Conservation (phyloP, 2,113 vertebrate genomes). For the Melanerpes aurifrons region DNA sequence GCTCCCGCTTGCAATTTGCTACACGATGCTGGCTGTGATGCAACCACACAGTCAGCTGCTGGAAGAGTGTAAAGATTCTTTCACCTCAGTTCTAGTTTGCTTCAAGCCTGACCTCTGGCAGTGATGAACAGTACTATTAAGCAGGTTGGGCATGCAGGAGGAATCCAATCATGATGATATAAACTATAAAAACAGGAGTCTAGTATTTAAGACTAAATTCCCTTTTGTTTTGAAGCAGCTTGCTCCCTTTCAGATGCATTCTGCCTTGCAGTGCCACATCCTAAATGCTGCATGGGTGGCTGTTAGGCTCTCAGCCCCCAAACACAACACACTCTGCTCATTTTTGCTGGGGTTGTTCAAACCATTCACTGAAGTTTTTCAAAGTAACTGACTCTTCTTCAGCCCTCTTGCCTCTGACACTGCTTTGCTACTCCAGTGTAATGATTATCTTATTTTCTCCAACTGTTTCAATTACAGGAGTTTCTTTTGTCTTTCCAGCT, state of each 20-base stretch:
- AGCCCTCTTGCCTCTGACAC: not conserved
- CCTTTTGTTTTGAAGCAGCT: not conserved
- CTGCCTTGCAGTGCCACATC: not conserved
- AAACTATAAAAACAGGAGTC: constrained; percentile 32
- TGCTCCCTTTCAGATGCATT: not conserved
- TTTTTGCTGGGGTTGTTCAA: not conserved
- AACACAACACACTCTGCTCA: not conserved
- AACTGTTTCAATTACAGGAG: not conserved
- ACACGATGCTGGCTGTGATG: constrained; percentile 41
- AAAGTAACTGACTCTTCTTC: not conserved
- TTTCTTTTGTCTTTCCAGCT: not conserved
- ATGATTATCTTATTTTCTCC: not conserved
- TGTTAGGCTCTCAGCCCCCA: not conserved
- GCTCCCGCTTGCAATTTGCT: constrained; percentile 55
- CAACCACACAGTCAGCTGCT: constrained; percentile 68
- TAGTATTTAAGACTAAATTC: not conserved
- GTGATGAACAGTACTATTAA: constrained; percentile 45
- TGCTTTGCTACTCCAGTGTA: not conserved
- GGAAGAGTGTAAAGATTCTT: constrained; percentile 68
- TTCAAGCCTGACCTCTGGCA: constrained; percentile 56
- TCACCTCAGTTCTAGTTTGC: constrained; percentile 14
- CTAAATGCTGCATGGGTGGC: not conserved
- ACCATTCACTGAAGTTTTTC: not conserved
- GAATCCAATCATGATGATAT: constrained; percentile 40
- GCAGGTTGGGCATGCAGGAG: constrained; percentile 39